Percentiles rank a stretch among this genome's conserved stretches.
phyloP scores from a whole-genome alignment of 1,140 invertebrate genomes.

The Acromyrmex charruanus region DNA sequence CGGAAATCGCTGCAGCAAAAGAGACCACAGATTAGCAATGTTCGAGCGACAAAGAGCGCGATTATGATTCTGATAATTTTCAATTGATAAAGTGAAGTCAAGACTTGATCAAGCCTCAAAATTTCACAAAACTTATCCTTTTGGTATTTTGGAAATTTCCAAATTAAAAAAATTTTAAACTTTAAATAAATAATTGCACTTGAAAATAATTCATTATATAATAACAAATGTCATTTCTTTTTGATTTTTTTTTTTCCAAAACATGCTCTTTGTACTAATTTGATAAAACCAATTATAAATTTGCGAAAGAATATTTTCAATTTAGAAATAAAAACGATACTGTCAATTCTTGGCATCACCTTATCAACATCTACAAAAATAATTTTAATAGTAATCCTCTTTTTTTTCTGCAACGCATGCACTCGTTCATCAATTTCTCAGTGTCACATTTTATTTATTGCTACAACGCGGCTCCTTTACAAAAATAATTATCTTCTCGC shows the following conservation, averaged over 20 bases:
- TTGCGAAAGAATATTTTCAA: background rate
- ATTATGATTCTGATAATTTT: slow-evolving; percentile 30
- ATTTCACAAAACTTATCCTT: background rate
- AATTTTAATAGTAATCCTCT: slow-evolving; percentile 68
- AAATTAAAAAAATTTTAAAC: background rate
- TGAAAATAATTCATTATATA: background rate
- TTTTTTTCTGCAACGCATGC: slow-evolving; percentile 25
- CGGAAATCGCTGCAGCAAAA: slow-evolving; percentile 62
- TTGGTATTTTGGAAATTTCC: background rate
- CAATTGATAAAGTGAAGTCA: slow-evolving; percentile 13
- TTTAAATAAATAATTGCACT: slow-evolving; percentile 17
- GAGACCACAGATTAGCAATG: slow-evolving; percentile 41
- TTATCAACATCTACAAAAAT: slow-evolving; percentile 78
- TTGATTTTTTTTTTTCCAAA: background rate
- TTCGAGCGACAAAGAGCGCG: slow-evolving; percentile 71
- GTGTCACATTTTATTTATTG: slow-evolving; percentile 76
- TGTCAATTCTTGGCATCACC: background rate
- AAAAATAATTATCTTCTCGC: slow-evolving; percentile 80
- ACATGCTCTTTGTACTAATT: background rate
- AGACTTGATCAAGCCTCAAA: background rate
- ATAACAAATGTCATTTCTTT: background rate
- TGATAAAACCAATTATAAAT: background rate
- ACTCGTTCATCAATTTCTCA: slow-evolving; percentile 28
- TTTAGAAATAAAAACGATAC: background rate
- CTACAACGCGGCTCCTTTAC: slow-evolving; percentile 72